phyloP scores from a whole-genome alignment of 1,140 invertebrate genomes.

The Ctenoplectra terminalis region DNA sequence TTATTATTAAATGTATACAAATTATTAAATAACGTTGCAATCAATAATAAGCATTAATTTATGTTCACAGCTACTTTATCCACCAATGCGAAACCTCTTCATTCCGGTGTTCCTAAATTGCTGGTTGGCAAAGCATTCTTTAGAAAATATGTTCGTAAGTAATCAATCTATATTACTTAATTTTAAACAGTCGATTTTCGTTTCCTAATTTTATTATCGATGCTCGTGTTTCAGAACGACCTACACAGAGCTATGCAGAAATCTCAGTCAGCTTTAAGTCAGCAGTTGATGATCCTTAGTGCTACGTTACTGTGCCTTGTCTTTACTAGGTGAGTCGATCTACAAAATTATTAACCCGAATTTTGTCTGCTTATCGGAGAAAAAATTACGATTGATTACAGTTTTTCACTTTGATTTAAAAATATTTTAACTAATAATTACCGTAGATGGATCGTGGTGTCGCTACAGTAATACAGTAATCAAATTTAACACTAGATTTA shows the following conservation, averaged over 20 bases:
- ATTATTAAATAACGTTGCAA: background rate
- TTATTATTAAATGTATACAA: background rate
- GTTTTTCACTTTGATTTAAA: too few relatives aligned
- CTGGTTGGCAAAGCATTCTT: slow-evolving; percentile 97
- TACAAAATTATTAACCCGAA: too few relatives aligned
- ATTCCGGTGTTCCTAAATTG: slow-evolving; percentile 99
- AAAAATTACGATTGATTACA: too few relatives aligned
- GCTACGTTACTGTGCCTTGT: slow-evolving; percentile 97
- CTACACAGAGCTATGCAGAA: slow-evolving; percentile 98
- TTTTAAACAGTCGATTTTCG: background rate
- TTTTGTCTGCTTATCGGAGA: too few relatives aligned
- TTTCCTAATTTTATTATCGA: background rate
- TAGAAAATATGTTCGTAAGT: slow-evolving; percentile 99
- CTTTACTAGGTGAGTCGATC: slow-evolving; percentile 93
- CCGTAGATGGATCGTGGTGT: too few relatives aligned
- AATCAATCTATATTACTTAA: background rate
- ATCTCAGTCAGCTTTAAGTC: slow-evolving; percentile 97
- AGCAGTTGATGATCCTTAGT: slow-evolving; percentile 97
- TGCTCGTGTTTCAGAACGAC: slow-evolving; percentile 90
- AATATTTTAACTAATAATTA: too few relatives aligned
- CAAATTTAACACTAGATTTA: too few relatives aligned
- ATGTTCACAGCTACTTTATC: slow-evolving; percentile 91
- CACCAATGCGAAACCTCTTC: slow-evolving; percentile 94
- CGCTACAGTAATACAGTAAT: too few relatives aligned
- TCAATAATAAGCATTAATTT: background rate